A percentile compares a stretch with the other conserved stretches of the same genome.
Conservation (phyloP, 2,113 vertebrate species). For the Hippolais icterina region DNA sequence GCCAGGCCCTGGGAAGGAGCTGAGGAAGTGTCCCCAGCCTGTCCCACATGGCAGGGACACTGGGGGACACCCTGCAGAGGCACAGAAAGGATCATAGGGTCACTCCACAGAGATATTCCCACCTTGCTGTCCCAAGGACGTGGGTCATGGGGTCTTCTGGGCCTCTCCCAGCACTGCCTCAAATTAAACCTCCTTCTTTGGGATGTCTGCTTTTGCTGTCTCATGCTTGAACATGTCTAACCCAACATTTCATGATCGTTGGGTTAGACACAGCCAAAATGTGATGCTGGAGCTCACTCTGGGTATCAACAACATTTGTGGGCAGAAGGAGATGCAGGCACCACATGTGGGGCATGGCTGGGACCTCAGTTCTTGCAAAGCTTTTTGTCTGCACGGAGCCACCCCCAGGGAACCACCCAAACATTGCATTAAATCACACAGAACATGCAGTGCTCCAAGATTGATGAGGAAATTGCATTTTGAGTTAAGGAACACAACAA, state of each 20-base stretch:
- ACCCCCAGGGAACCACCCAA: background rate
- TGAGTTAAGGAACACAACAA: background rate
- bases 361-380: background rate
- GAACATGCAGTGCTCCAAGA: background rate
- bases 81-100: background rate
- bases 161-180: background rate
- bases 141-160: background rate
- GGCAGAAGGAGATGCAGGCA: background rate
- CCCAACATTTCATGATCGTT: rapidly evolving
- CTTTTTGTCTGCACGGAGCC: background rate
- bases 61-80: no score
- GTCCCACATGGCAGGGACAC: background rate
- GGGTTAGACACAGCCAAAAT: background rate
- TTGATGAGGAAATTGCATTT: background rate
- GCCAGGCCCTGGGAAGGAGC: background rate
- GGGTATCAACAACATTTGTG: rapidly evolving
- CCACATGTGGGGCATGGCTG: rapidly evolving
- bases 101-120: background rate
- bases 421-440: background rate
- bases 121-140: background rate
- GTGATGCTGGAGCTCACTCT: rapidly evolving
- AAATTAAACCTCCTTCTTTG: rapidly evolving
- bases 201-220: background rate
- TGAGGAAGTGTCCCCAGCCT: background rate
- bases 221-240: background rate